Base-by-base conservation (phyloP, 1,140 invertebrate genomes). In the Phymorhynchus buccinoides region DNA sequence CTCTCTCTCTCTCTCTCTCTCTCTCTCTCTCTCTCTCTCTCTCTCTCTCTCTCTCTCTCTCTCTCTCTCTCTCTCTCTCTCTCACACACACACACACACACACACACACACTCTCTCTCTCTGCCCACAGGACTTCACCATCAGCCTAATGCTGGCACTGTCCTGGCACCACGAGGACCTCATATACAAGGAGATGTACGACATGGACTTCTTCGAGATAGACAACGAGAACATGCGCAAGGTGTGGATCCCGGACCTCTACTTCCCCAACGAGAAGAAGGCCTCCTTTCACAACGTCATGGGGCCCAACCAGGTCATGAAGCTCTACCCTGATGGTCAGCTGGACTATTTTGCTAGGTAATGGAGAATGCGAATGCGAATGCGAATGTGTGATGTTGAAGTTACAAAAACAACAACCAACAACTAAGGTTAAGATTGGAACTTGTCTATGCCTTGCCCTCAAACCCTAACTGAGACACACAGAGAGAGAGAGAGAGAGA, bases 281-380 rank as follows among this genome's bases (percentile, higher is more conserved):
- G 94, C 93, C 0, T 89, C 90, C 41, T 93, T 94, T 78, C 94
- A 94, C 86, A 80, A 90, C 41, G 91, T 94, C 2, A 94, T 94
- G 48, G 91, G 92, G 16, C 92, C 93, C 9, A 94, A 94, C 87
- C 92, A 92, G 80, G 92, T 94, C 77, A 88, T 94, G 78, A 89
- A 92, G 66, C 88, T 94, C 1, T 89, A 91, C 68, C 94, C 94
- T 9, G 93, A 95, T 85, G 95, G 96, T 7, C 91, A 84, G 14
- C 84, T 93, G 14, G 85, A 88, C 4, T 93, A 92, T 80, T 87
- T 87, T 71, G 86, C 90, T 35, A 89, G 91, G 92, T 92, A 88
- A 32, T n/a, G 27, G 32, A 0, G n/a, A n/a, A n/a, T n/a, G n/a
- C n/a, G n/a, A n/a, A n/a, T n/a, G n/a, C n/a, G n/a, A n/a, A n/a